phyloP scores from a whole-genome alignment of 2,888 invertebrate genomes.

The Thereva nobilitata region DNA sequence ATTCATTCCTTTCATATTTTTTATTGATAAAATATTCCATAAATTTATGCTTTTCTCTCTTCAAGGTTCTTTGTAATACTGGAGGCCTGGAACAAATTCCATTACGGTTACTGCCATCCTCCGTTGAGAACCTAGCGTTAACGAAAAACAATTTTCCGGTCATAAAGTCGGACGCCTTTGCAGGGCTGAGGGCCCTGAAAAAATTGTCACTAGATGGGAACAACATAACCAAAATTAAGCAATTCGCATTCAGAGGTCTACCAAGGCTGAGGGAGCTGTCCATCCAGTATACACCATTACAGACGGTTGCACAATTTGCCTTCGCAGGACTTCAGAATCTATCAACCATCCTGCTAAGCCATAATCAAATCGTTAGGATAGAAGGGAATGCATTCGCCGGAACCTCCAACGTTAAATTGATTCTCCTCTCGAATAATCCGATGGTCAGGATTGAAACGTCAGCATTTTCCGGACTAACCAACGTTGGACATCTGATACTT shows the following conservation, averaged over 20 bases:
- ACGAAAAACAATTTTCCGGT: constrained; percentile 83
- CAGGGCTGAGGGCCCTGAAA: constrained; percentile 76
- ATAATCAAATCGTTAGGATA: constrained; percentile 72
- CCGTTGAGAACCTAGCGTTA: constrained; percentile 82
- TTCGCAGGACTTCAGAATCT: constrained; percentile 84
- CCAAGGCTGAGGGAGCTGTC: constrained; percentile 77
- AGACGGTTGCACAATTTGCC: constrained; percentile 79
- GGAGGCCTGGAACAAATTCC: constrained; percentile 81
- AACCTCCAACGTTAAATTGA: constrained; percentile 78
- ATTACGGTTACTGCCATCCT: constrained; percentile 71
- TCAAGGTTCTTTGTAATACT: constrained; percentile 86
- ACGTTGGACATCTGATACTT: constrained; percentile 80
- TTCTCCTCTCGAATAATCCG: constrained; percentile 84
- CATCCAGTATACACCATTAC: constrained; percentile 83
- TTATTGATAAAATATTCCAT: no score
- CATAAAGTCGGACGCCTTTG: constrained; percentile 81
- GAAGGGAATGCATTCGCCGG: constrained; percentile 84
- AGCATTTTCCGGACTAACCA: constrained; percentile 82
- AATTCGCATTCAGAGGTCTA: constrained; percentile 84
- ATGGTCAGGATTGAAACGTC: constrained; percentile 77
- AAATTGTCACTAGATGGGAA: constrained; percentile 86
- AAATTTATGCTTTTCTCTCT: constrained; percentile 47
- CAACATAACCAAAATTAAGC: constrained; percentile 80
- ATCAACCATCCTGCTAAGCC: constrained; percentile 69
- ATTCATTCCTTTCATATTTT: no score